Percentiles rank a stretch among this genome's conserved stretches.
These are phyloP conservation scores for Hypanus sabinus DNA, from an alignment of 2,113 vertebrate species.

Conservation along the genomic window DNA sequence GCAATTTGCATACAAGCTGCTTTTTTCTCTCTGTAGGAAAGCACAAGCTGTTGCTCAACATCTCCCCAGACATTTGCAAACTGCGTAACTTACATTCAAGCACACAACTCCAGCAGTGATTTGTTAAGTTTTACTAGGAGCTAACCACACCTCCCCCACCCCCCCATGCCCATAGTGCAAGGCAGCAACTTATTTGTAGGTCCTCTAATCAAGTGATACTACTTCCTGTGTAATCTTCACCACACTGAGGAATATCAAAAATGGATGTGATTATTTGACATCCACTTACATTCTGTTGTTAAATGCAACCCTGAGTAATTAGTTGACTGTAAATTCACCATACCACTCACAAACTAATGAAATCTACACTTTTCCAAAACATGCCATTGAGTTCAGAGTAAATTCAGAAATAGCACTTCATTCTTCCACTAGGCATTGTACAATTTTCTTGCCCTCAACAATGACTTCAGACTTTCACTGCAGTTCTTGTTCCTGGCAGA, in stretches of 20 bases:
- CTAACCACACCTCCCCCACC: too few species aligned
- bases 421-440: background rate
- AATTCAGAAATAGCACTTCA: background rate
- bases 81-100: background rate
- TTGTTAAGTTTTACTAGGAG: background rate
- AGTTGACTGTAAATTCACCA: background rate
- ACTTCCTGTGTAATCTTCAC: background rate
- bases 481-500: background rate
- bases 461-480: background rate
- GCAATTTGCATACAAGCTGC: background rate
- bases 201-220: background rate
- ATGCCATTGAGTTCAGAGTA: background rate
- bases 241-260: background rate
- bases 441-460: background rate
- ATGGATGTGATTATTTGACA: background rate
- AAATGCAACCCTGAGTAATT: background rate
- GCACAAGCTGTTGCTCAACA: background rate
- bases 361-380: background rate
- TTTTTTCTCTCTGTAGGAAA: background rate
- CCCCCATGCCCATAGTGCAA: background rate
- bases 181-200: background rate
- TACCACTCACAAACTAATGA: background rate
- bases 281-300: background rate
- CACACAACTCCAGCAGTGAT: background rate
- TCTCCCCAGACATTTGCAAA: slow-evolving; percentile 10